Evolutionary conservation across 1,140 invertebrate genomes (phyloP).

Genomic region (Batillaria attramentaria): DNA sequence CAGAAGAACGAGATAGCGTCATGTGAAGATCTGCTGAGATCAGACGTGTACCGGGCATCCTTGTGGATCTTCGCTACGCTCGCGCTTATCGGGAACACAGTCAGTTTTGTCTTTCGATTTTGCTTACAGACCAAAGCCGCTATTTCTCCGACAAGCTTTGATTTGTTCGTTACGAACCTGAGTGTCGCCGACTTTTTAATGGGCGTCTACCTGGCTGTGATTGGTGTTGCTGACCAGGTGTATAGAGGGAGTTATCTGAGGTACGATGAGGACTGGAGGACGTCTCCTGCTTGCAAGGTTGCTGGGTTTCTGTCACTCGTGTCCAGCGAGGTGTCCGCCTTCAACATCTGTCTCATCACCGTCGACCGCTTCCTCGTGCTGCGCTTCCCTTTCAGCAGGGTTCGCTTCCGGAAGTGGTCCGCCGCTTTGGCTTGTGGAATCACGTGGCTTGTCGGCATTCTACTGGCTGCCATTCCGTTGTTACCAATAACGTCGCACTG

Average conservation of each 20-base stretch:
- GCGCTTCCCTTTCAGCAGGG: constrained; percentile 23
- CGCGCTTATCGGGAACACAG: constrained; percentile 50
- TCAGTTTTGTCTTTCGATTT: constrained; percentile 33
- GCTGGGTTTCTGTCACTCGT: constrained; percentile 54
- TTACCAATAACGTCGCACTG: constrained; percentile 29
- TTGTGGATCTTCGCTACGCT: constrained; percentile 48
- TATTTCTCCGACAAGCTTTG: constrained; percentile 23
- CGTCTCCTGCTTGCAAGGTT: constrained; percentile 46
- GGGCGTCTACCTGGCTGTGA: constrained; percentile 61
- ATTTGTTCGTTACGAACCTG: constrained; percentile 52
- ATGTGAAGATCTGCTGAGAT: constrained; percentile 47
- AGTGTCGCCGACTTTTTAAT: constrained; percentile 59
- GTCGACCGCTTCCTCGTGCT: constrained; percentile 47
- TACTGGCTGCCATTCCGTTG: constrained; percentile 32
- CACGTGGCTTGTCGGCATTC: constrained; percentile 29
- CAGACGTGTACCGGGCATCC: constrained; percentile 26
- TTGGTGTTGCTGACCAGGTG: constrained; percentile 50
- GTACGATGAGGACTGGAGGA: constrained; percentile 47
- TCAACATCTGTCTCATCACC: constrained; percentile 51
- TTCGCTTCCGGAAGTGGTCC: constrained; percentile 31
- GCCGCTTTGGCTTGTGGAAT: constrained; percentile 14
- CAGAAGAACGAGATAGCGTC: constrained; percentile 47
- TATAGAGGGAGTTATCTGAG: constrained; percentile 51
- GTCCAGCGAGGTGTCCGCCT: constrained; percentile 56
- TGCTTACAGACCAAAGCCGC: background rate